These are phyloP conservation scores for Isoperla grammatica DNA, from an alignment of 2,888 invertebrate species.

Conservation along the genomic window DNA sequence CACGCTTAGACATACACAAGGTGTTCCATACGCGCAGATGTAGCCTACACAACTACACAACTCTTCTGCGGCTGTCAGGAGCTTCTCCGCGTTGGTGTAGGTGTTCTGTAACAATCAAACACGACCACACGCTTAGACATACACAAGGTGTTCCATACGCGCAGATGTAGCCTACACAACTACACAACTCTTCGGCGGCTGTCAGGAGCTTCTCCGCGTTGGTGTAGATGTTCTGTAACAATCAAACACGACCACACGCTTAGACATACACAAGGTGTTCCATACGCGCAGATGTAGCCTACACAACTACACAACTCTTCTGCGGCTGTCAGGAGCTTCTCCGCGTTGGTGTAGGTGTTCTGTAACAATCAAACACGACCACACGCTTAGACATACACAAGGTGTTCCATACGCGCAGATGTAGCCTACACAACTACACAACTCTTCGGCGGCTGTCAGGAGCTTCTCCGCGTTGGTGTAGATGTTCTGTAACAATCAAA, in stretches of 20 bases:
- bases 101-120: slow-evolving; percentile 67
- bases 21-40: too few relatives aligned
- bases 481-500: slow-evolving; percentile 75
- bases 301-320: too few relatives aligned
- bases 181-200: slow-evolving; percentile 94
- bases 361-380: slow-evolving; percentile 48
- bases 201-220: slow-evolving; percentile 95
- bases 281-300: too few relatives aligned
- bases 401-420: neutral
- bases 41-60: too few relatives aligned
- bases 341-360: slow-evolving; percentile 98
- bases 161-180: too few relatives aligned
- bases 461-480: slow-evolving; percentile 98
- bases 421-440: too few relatives aligned
- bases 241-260: slow-evolving; percentile 23
- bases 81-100: slow-evolving; percentile 96
- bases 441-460: slow-evolving; percentile 91
- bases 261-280: neutral
- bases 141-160: neutral
- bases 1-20: neutral
- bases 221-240: slow-evolving; percentile 87
- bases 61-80: slow-evolving; percentile 93
- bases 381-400: neutral
- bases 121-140: slow-evolving; percentile 7
- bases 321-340: slow-evolving; percentile 91